These are phyloP conservation scores for Stenotaenia linearis DNA, from an alignment of 2,888 invertebrate species.

Conservation along the genomic window DNA sequence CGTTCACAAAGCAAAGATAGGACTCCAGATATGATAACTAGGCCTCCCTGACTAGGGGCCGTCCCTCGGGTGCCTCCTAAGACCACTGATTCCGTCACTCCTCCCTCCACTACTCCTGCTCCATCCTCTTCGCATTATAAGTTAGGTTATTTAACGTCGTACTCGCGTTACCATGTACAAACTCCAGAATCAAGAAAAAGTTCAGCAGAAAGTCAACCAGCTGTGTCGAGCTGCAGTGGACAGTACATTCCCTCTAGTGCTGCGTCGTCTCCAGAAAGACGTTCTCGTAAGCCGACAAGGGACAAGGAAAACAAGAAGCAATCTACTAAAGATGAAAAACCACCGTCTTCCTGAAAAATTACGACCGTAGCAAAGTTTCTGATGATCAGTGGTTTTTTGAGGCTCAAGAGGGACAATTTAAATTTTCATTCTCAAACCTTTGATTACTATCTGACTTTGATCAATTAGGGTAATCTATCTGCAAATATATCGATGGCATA, in stretches of 20 bases:
- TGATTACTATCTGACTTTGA: not conserved
- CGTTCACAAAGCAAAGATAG: constrained; percentile 29
- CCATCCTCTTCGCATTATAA: not conserved
- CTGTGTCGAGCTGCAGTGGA: not conserved
- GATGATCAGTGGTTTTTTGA: not conserved
- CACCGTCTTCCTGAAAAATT: not conserved
- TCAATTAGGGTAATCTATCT: not conserved
- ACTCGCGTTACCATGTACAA: constrained; percentile 24
- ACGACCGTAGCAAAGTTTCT: not conserved
- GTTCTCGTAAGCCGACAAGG: not conserved
- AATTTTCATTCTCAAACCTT: not conserved
- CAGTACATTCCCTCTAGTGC: not conserved
- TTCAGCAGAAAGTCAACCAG: not conserved
- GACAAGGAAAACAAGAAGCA: constrained; percentile 17
- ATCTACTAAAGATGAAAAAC: not conserved
- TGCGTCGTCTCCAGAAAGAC: not conserved
- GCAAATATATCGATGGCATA: too few relatives aligned
- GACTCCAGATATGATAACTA: not conserved
- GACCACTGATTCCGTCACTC: not conserved
- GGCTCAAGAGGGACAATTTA: not conserved
- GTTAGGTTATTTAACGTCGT: not conserved
- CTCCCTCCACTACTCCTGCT: constrained; percentile 7
- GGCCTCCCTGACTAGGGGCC: constrained; percentile 29
- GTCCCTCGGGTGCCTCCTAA: constrained; percentile 27
- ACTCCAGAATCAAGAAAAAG: not conserved